Conservation (phyloP, 2,113 vertebrate genomes). For the Clupea harengus region DNA sequence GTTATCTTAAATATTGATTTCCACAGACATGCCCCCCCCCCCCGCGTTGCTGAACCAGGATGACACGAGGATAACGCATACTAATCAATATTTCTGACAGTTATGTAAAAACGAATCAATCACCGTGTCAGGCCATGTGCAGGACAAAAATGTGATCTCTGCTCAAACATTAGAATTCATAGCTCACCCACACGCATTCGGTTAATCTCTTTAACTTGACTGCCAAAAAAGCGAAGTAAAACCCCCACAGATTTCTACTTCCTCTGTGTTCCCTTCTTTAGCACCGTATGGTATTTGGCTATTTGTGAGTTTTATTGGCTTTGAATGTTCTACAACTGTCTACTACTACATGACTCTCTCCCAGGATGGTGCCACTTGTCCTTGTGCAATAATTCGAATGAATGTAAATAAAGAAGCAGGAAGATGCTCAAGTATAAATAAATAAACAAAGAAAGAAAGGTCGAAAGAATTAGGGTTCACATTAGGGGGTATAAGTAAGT, state of each 20-base stretch:
- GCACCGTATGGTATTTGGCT: not conserved
- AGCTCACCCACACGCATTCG: not conserved
- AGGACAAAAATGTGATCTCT: not conserved
- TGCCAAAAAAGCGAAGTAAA: not conserved
- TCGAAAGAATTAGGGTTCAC: not conserved
- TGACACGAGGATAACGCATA: not conserved
- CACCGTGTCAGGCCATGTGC: not conserved
- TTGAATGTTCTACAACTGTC: not conserved
- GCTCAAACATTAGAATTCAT: not conserved
- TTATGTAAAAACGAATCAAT: constrained; percentile 29
- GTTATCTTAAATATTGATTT: constrained; percentile 15
- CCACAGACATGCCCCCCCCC: not conserved
- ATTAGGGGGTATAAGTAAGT: not conserved
- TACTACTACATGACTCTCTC: not conserved
- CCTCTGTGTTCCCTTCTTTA: not conserved
- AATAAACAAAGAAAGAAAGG: not conserved
- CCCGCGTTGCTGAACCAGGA: not conserved
- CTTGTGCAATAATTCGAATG: not conserved
- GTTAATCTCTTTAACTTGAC: not conserved
- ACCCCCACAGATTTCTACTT: not conserved
- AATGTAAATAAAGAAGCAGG: not conserved
- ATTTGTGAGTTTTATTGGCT: not conserved
- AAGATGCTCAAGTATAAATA: not conserved
- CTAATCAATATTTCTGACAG: constrained; percentile 7
- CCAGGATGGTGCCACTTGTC: not conserved